A percentile compares a stretch with the other conserved stretches of the same genome.
Evolutionary conservation across 2,888 invertebrate genomes (phyloP).

Genomic region (Stenolophus ochropezus): DNA sequence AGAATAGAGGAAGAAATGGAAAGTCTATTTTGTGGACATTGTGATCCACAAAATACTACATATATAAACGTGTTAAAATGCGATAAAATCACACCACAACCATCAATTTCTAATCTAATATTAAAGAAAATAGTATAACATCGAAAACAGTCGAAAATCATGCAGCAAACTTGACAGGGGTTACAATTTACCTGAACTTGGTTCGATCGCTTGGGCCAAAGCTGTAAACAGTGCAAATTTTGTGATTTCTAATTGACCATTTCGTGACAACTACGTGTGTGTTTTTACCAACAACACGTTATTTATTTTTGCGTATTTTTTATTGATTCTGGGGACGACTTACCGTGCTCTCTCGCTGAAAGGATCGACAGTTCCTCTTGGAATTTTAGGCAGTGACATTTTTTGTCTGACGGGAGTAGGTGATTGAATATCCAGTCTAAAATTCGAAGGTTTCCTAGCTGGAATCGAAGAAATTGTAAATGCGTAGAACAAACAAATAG

Average conservation of each 20-base stretch:
- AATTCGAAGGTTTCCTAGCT: constrained; percentile 60
- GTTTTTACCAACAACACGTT: constrained; percentile 45
- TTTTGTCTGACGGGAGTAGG: constrained; percentile 67
- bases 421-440: constrained; percentile 67
- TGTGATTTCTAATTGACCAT: constrained; percentile 52
- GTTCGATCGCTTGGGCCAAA: constrained; percentile 65
- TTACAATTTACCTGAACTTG: constrained; percentile 64
- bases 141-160: constrained; percentile 35
- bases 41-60: too few relatives aligned
- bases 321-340: constrained; percentile 57
- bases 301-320: not conserved
- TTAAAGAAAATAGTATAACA: constrained; percentile 29
- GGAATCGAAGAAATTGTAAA: constrained; percentile 8
- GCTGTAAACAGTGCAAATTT: constrained; percentile 64
- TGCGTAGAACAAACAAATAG: constrained; percentile 19
- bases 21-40: too few relatives aligned
- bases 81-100: constrained; percentile 32
- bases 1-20: too few relatives aligned
- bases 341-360: constrained; percentile 69
- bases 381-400: constrained; percentile 70
- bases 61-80: constrained; percentile 28
- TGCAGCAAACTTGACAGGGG: constrained; percentile 47
- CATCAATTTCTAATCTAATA: constrained; percentile 21
- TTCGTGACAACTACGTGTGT: constrained; percentile 43
- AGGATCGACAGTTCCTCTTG: constrained; percentile 68